Percentiles rank a stretch among this genome's conserved stretches.
These are phyloP conservation scores for Sciurus niger DNA, from an alignment of 2,113 vertebrate genomes.

Conservation along the genomic window DNA sequence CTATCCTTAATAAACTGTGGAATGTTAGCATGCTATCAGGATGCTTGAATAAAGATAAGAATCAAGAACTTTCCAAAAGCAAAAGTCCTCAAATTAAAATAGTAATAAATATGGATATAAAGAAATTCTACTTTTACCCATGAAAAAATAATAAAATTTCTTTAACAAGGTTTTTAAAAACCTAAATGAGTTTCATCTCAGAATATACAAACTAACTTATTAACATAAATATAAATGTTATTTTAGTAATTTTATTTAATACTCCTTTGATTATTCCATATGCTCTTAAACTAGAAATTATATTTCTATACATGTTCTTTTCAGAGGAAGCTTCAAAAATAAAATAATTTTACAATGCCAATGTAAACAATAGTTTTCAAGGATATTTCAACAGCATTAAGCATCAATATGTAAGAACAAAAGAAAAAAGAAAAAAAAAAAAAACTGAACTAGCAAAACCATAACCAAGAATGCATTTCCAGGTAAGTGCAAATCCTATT, in stretches of 20 bases:
- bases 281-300: neutral
- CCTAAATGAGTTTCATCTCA: slow-evolving; percentile 41
- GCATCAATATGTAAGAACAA: slow-evolving; percentile 38
- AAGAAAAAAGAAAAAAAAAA: slow-evolving; percentile 51
- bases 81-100: slow-evolving; percentile 60
- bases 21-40: slow-evolving; percentile 28
- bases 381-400: slow-evolving; percentile 25
- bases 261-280: slow-evolving; percentile 41
- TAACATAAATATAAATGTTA: neutral
- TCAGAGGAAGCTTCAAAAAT: slow-evolving; percentile 33
- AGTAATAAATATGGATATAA: neutral
- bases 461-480: slow-evolving; percentile 14
- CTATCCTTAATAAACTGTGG: slow-evolving; percentile 37
- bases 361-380: slow-evolving; percentile 35
- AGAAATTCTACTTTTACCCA: slow-evolving; percentile 39
- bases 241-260: neutral
- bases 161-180: slow-evolving; percentile 53
- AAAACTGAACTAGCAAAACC: slow-evolving; percentile 54
- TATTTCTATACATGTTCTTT: slow-evolving; percentile 34
- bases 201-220: neutral
- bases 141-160: slow-evolving; percentile 24
- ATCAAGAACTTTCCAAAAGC: slow-evolving; percentile 25
- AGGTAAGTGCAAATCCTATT: neutral
- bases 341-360: slow-evolving; percentile 30
- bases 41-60: slow-evolving; percentile 9